phyloP scores from a whole-genome alignment of 2,888 invertebrate species.

The Papilio elwesi region DNA sequence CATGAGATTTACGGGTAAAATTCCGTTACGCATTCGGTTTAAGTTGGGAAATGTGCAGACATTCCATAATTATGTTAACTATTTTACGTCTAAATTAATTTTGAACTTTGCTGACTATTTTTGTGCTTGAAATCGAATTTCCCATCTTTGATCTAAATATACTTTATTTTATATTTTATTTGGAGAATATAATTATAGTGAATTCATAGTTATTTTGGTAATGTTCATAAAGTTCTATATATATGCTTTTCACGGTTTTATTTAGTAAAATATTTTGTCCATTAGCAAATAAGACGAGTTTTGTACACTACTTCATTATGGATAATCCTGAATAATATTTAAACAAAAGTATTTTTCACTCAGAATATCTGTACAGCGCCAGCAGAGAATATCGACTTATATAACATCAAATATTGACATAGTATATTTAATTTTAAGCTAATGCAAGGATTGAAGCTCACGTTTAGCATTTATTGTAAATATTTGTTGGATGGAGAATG shows the following conservation, averaged over 20 bases:
- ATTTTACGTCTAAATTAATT: constrained; percentile 30
- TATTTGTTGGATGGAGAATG: constrained; percentile 19
- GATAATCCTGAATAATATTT: not conserved
- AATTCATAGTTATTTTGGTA: not conserved
- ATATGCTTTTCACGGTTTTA: too few relatives aligned
- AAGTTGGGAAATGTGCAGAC: constrained; percentile 38
- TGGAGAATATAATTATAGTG: not conserved
- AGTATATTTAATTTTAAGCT: constrained; percentile 23
- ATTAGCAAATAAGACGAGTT: constrained; percentile 25
- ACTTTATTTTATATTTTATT: not conserved
- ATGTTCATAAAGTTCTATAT: too few relatives aligned
- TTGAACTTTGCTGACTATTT: not conserved
- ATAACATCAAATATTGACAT: constrained; percentile 2
- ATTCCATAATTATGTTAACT: constrained; percentile 39
- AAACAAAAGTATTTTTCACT: constrained; percentile 9
- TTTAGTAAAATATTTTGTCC: constrained; percentile 20
- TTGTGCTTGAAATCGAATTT: constrained; percentile 8
- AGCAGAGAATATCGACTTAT: constrained; percentile 11
- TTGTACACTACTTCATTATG: not conserved
- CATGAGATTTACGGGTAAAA: too few relatives aligned
- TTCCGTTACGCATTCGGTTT: not conserved
- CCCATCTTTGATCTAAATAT: not conserved
- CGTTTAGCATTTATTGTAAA: constrained; percentile 36
- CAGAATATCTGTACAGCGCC: constrained; percentile 37
- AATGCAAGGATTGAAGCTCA: constrained; percentile 18